Evolutionary conservation across 2,888 invertebrate genomes (phyloP).

Genomic region (Lochmaea capreae): DNA sequence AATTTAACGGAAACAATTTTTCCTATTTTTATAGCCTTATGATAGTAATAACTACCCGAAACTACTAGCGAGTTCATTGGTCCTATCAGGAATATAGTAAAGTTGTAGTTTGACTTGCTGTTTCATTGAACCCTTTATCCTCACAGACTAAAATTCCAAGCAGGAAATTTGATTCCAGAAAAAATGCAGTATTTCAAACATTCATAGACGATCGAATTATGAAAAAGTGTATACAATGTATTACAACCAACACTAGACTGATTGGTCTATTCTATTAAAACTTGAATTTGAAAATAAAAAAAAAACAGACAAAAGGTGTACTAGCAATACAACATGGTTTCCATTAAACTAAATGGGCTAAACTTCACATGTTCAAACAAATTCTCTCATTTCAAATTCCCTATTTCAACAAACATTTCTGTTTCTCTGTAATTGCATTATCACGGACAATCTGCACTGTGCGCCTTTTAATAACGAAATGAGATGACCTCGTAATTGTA

Average conservation of each 20-base stretch:
- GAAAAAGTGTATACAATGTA: too few relatives aligned
- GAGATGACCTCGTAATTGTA: constrained; percentile 9
- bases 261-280: neutral
- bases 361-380: constrained; percentile 10
- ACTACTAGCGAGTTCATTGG: too few relatives aligned
- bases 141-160: too few relatives aligned
- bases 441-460: constrained; percentile 8
- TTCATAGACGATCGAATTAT: too few relatives aligned
- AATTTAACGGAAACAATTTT: too few relatives aligned
- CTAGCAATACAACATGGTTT: neutral
- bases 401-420: constrained; percentile 14
- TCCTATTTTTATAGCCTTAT: too few relatives aligned
- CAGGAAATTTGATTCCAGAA: too few relatives aligned
- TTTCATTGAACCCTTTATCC: too few relatives aligned
- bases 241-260: neutral
- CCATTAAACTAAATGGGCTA: neutral
- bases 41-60: too few relatives aligned
- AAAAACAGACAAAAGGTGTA: neutral
- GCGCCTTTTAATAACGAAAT: constrained; percentile 10
- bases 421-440: constrained; percentile 18
- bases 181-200: too few relatives aligned
- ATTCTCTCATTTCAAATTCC: constrained; percentile 8
- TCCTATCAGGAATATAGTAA: too few relatives aligned
- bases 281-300: neutral
- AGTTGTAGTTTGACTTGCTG: too few relatives aligned